Percentiles rank a stretch among this genome's conserved stretches.
These are phyloP conservation scores for Megamerina dolium DNA, from an alignment of 2,888 invertebrate species.

Conservation along the genomic window DNA sequence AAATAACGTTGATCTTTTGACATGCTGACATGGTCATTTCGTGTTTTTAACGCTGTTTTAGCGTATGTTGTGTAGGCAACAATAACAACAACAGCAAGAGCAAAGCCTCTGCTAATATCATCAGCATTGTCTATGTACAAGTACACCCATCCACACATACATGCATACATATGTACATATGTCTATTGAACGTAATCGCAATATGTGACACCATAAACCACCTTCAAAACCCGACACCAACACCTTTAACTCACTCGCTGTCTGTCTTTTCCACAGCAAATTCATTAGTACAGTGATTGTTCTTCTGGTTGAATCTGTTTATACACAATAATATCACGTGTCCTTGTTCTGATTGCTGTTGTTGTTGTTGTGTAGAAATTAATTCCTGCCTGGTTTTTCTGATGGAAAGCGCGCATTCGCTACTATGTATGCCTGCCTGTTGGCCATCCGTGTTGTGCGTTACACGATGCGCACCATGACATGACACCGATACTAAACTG, in stretches of 20 bases:
- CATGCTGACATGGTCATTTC: conserved; percentile 13
- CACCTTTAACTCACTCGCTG: conserved; percentile 1
- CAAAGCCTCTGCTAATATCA: no score
- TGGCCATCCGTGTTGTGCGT: conserved; percentile 8
- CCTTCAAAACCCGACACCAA: background rate
- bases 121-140: conserved; percentile 9
- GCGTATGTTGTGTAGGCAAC: background rate
- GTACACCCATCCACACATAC: conserved; percentile 9
- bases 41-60: conserved; percentile 7
- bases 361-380: conserved; percentile 38
- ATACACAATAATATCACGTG: conserved; percentile 14
- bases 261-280: conserved; percentile 22
- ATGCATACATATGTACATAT: no score
- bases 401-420: background rate
- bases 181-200: no score
- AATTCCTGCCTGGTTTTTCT: conserved; percentile 26
- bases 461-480: conserved; percentile 35
- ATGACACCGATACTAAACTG: conserved; percentile 49
- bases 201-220: background rate
- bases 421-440: conserved; percentile 3
- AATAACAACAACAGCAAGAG: conserved; percentile 1
- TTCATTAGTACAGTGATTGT: conserved; percentile 31
- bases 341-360: conserved; percentile 27
- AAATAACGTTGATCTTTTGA: conserved; percentile 9
- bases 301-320: background rate